Conservation (phyloP, 2,113 vertebrate genomes). For the Cyrtonyx montezumae region DNA sequence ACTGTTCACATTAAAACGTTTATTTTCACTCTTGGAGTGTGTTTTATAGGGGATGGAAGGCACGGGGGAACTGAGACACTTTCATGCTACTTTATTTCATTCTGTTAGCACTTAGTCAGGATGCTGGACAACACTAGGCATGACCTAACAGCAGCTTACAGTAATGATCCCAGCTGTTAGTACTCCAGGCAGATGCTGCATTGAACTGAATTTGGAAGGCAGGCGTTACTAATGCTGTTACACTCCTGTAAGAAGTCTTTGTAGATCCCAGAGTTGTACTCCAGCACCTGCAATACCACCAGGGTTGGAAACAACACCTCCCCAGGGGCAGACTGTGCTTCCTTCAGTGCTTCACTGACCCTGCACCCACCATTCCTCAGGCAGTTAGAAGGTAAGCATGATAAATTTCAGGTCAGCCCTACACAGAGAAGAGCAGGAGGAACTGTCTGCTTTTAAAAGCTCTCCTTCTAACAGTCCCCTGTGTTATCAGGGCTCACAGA, state of each 20-base stretch:
- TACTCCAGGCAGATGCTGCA: not conserved
- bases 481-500: not conserved
- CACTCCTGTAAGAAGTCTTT: not conserved
- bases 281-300: not conserved
- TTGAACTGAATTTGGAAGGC: not conserved
- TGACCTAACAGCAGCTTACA: not conserved
- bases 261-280: not conserved
- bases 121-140: not conserved
- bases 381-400: not conserved
- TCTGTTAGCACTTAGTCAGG: not conserved
- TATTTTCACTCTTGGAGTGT: slow-evolving; percentile 37
- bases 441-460: not conserved
- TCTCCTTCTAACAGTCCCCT: not conserved
- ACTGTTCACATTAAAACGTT: slow-evolving; percentile 41
- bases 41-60: not conserved
- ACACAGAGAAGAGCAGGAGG: not conserved
- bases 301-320: not conserved
- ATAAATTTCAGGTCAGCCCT: not conserved
- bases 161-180: not conserved
- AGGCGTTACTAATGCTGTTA: not conserved
- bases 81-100: not conserved
- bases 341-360: not conserved
- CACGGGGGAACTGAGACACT: not conserved
- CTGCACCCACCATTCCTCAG: not conserved
- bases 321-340: not conserved